phyloP scores from a whole-genome alignment of 1,140 invertebrate genomes.

The Helicoverpa armigera region DNA sequence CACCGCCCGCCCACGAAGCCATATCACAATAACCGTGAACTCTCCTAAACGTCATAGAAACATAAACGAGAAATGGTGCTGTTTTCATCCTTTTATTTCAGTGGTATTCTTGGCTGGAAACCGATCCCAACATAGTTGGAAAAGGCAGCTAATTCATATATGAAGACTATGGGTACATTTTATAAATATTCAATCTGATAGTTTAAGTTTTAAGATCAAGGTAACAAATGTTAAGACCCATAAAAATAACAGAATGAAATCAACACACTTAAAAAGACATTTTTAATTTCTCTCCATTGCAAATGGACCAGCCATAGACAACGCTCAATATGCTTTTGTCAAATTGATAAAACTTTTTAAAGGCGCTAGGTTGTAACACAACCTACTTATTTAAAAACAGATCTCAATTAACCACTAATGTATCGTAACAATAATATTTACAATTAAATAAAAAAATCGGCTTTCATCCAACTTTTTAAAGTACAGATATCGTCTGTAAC shows the following conservation, averaged over 20 bases:
- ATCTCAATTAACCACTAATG: constrained; percentile 67
- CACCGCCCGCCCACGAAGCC: constrained; percentile 43
- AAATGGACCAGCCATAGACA: constrained; percentile 57
- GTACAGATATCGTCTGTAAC: constrained; percentile 38
- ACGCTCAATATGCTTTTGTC: constrained; percentile 54
- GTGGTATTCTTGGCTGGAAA: not conserved
- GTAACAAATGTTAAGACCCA: not conserved
- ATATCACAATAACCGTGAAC: constrained; percentile 52
- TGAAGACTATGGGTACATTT: no score
- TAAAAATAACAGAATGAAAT: constrained; percentile 39
- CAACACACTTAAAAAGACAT: constrained; percentile 39
- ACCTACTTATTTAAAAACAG: constrained; percentile 64
- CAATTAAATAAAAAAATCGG: constrained; percentile 58
- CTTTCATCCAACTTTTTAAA: constrained; percentile 40
- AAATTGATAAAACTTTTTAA: constrained; percentile 55
- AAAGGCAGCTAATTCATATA: no score
- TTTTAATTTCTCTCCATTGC: constrained; percentile 46
- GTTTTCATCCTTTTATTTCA: constrained; percentile 34
- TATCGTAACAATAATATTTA: constrained; percentile 67
- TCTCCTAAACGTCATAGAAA: constrained; percentile 66
- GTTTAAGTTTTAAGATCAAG: not conserved
- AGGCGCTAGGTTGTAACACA: constrained; percentile 52
- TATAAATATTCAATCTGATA: not conserved
- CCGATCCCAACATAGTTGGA: no score
- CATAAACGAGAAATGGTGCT: constrained; percentile 55